Base-by-base conservation (phyloP, 2,888 invertebrate genomes). In the Operophtera brumata region DNA sequence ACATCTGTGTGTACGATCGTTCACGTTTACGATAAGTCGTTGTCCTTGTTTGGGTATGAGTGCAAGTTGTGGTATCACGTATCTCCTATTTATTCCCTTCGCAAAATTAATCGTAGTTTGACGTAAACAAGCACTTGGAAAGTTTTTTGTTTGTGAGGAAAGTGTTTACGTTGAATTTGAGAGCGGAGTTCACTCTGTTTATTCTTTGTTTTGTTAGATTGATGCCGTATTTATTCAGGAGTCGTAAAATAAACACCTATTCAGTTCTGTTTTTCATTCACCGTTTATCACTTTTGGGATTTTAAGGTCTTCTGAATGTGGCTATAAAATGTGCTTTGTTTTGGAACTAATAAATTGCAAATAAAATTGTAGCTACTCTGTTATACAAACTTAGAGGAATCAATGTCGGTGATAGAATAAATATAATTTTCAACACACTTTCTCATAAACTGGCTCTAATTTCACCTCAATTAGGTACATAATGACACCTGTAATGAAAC, bases 211-310 rank as follows among this genome's bases (percentile, higher is more conserved):
- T 43, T 3, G 36, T 39, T 35, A 43, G 41, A 55, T 56, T 57
- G 48, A 52, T 52, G 43, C 30, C 10, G 55, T 59, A 54, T 63
- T 63, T 61, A 61, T 61, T 57, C 42, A 37, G 46, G 35, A 48
- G 43, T 47, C 56, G 52, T 60, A 54, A 60, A 60, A 60, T 60
- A 60, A 61, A 63, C 46, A 55, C 53, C 53, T 59, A 42, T 35
- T 47, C 42, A 49, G 54, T 51, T 51, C 26, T 46, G 57, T 47
- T 41, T 54, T 52, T 54, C 37, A 53, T 61, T 59, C 47, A 39
- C 44, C 39, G 39, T 58, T 59, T 59, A 61, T 64, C 47, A 48
- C 55, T 57, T 49, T 52, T 43, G 47, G 36, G 46, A 25, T 56
- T 57, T 59, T 52, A 61, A 34, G 54, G 47, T 32, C 55, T 40